A percentile compares a stretch with the other conserved stretches of the same genome.
phyloP scores from a whole-genome alignment of 2,113 vertebrate species.

The Platysternon megacephalum region DNA sequence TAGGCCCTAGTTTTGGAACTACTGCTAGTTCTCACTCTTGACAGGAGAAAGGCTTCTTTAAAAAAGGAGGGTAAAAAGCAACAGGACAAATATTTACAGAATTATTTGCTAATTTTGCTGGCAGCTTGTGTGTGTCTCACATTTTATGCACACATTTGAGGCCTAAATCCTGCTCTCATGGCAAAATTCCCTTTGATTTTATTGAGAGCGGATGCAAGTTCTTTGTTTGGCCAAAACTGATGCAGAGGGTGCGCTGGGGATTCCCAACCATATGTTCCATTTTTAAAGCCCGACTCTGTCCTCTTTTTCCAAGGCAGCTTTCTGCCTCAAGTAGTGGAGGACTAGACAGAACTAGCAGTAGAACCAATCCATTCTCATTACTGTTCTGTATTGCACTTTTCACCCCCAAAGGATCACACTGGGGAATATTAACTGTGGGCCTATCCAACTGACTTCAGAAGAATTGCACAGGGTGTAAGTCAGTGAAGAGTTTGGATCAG shows the following conservation, averaged over 20 bases:
- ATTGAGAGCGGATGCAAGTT: neutral
- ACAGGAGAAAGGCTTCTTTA: neutral
- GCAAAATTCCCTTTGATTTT: conserved; percentile 44
- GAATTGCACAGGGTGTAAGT: neutral
- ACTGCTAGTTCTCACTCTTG: neutral
- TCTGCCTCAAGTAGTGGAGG: neutral
- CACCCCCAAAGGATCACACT: neutral
- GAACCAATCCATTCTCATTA: neutral
- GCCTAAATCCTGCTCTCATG: conserved; percentile 61
- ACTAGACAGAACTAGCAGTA: neutral
- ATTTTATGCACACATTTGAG: conserved; percentile 67
- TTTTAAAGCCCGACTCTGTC: neutral
- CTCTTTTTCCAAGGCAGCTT: conserved; percentile 7
- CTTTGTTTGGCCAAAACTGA: conserved; percentile 69
- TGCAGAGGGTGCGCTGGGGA: conserved; percentile 57
- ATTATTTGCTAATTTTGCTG: conserved; percentile 69
- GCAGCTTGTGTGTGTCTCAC: conserved; percentile 49
- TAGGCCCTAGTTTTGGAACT: neutral
- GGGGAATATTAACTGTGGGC: neutral
- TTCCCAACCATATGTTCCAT: neutral
- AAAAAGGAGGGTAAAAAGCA: neutral
- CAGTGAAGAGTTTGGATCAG: neutral
- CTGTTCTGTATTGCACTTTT: rapidly evolving
- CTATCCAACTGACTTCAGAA: neutral
- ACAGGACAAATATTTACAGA: conserved; percentile 29